A percentile compares a stretch with the other conserved stretches of the same genome.
These are phyloP conservation scores for Heliconius eleuchia DNA, from an alignment of 1,140 invertebrate species.

Conservation along the genomic window DNA sequence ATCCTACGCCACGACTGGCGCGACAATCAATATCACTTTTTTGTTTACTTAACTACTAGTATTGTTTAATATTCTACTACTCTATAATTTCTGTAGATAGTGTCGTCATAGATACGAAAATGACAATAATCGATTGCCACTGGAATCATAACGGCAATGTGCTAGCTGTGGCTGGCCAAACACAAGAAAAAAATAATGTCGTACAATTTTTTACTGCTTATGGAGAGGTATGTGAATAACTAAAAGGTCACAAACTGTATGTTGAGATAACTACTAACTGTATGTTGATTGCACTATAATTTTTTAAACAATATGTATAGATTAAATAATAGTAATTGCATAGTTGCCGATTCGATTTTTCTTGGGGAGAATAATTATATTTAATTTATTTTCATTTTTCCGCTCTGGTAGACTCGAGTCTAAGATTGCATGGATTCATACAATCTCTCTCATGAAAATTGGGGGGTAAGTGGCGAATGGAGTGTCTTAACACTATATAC, in stretches of 20 bases:
- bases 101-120: constrained; percentile 88
- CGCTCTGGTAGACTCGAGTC: too few species aligned
- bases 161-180: constrained; percentile 91
- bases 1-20: too few species aligned
- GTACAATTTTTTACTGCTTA: constrained; percentile 95
- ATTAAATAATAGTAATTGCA: background rate
- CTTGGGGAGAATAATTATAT: too few species aligned
- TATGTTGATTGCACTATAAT: background rate
- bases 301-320: background rate
- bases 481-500: too few species aligned
- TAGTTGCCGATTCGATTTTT: too few species aligned
- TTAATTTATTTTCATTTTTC: too few species aligned
- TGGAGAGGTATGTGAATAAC: constrained; percentile 85
- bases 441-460: too few species aligned
- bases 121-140: constrained; percentile 90
- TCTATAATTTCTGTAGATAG: constrained; percentile 77
- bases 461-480: too few species aligned
- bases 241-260: background rate
- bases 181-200: constrained; percentile 87
- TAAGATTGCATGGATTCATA: too few species aligned
- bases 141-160: constrained; percentile 97
- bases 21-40: too few species aligned
- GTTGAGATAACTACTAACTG: background rate
- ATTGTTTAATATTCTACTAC: background rate
- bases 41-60: too few species aligned